phyloP scores from a whole-genome alignment of 2,113 vertebrate species.

The Oceanodroma tethys region DNA sequence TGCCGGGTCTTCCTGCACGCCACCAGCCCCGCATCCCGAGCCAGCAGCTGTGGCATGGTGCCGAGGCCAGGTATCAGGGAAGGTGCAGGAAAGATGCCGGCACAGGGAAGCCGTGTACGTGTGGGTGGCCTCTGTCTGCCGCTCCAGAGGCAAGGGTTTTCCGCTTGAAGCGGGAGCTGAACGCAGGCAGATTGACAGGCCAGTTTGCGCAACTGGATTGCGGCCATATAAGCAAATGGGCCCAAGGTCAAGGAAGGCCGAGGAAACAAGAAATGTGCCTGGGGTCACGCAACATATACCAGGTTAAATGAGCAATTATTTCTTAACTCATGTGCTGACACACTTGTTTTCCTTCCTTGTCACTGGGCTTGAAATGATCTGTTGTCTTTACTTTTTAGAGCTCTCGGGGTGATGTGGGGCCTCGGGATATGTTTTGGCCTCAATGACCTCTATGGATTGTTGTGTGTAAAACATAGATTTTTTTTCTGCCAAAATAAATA shows the following conservation, averaged over 20 bases:
- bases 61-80: not conserved
- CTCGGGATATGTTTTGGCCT: not conserved
- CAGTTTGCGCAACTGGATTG: not conserved
- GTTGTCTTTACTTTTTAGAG: not conserved
- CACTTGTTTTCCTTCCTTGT: not conserved
- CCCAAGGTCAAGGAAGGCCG: slow-evolving; percentile 7
- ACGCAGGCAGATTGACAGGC: not conserved
- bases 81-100: accelerated
- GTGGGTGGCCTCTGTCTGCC: not conserved
- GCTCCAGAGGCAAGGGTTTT: not conserved
- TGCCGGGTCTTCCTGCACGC: accelerated
- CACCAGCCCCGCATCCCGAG: accelerated
- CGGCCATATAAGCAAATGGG: not conserved
- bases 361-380: not conserved
- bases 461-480: not conserved
- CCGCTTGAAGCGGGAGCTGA: not conserved
- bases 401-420: accelerated
- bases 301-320: not conserved
- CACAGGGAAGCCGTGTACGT: accelerated
- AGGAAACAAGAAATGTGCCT: not conserved
- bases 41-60: accelerated
- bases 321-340: not conserved
- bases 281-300: not conserved
- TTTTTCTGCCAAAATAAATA: not conserved
- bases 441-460: not conserved